Base-by-base conservation (phyloP, 2,888 invertebrate genomes). In the Dryobota labecula region DNA sequence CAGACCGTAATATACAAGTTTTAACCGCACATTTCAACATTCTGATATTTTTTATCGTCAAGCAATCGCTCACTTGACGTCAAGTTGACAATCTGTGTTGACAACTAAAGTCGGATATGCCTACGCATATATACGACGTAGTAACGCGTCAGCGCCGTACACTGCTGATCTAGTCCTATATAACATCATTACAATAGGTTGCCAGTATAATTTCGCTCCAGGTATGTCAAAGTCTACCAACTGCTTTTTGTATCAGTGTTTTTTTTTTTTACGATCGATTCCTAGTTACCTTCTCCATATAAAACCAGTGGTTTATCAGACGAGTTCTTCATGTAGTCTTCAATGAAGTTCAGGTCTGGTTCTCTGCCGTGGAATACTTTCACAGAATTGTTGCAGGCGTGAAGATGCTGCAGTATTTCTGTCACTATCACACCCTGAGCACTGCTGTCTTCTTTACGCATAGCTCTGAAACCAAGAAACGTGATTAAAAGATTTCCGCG, bases 401-500 rank as follows among this genome's bases (percentile, higher is more conserved):
- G 99, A 64, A 99, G 97, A 96, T 99, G 99, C 92, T 99, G 99
- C 64, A 99, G 96, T 76, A 99, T 98, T 94, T 99, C 99, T 1
- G 99, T 99, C 72, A 99, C 98, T 85, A 99, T 99, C 92, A 98
- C 98, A 18, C 99, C 99, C 90, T 98, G 98, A 18, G 99, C 98
- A 81, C 99, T 98, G 80, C 98, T 98, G 94, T 99, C 99, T 93
- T 99, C 99, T 93, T 99, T 99, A 67, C 98, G 97, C 99, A 99
- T 99, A 0, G 99, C 99, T 84, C 97, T 95, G 84, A 3, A 79
- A 86, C 11, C 7, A 9, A 43, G 5, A n/a, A 61, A 18, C 9
- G 33, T n/a, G 2, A 30, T 43, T 2, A 1, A 2, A 24, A 18
- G 1, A 11, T 18, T 38, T 11, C 24, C 38, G 18, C 8, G 0